These are phyloP conservation scores for Stichopus chloronotus DNA, from an alignment of 35 echinoderm and acorn worm genomes.

Conservation along the genomic window DNA sequence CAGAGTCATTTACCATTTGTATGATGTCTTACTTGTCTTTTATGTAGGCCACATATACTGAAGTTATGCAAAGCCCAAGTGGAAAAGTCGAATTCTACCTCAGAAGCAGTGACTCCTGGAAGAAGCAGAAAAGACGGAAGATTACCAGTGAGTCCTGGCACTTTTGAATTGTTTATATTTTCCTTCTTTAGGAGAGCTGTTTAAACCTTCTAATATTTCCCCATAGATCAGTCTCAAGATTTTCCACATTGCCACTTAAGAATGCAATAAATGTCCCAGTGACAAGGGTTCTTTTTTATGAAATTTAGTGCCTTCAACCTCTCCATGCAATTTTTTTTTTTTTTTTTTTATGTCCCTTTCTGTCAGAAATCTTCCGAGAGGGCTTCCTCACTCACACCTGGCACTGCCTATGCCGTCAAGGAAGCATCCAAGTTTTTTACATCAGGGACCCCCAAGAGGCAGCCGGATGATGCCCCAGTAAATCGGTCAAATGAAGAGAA, in stretches of 20 bases:
- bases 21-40: background rate
- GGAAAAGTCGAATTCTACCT: constrained; percentile 5
- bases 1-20: too few relatives aligned
- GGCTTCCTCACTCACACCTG: constrained; percentile 36
- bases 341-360: background rate
- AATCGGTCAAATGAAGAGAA: constrained; percentile 71
- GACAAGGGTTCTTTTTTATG: too few relatives aligned
- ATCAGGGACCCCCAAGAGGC: constrained; percentile 42
- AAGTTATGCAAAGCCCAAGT: constrained; percentile 60
- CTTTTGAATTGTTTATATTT: background rate
- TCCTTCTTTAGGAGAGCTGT: background rate
- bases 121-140: constrained; percentile 38
- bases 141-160: constrained; percentile 20
- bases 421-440: constrained; percentile 41
- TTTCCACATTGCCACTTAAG: too few relatives aligned
- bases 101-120: constrained; percentile 23
- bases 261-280: too few relatives aligned
- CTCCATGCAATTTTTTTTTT: background rate
- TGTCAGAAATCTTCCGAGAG: constrained; percentile 33
- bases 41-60: constrained; percentile 69
- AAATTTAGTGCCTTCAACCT: too few relatives aligned
- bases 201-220: too few relatives aligned
- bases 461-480: constrained; percentile 3
- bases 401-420: constrained; percentile 7
- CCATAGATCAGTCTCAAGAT: too few relatives aligned